Base-by-base conservation (phyloP, 1,140 invertebrate genomes). In the Rhizoglyphus robini region DNA sequence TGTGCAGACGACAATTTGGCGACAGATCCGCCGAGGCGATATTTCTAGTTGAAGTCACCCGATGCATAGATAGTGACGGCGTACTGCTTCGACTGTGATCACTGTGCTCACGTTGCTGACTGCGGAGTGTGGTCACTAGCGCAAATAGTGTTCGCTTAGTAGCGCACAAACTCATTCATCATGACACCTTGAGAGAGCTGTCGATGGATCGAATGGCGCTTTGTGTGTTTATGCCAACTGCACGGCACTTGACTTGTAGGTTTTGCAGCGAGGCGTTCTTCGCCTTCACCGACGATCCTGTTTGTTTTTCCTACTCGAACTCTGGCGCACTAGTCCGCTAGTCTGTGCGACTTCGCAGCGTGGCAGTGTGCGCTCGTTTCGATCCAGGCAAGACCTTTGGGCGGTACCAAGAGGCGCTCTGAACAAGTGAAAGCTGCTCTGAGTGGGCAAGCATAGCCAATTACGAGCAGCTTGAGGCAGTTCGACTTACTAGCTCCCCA, bases 361-460 rank as follows among this genome's bases (percentile, higher is more conserved):
- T n/a, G n/a, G n/a, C n/a, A n/a, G n/a, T 46, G 41, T 46, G 41
- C 15, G 41, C 41, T 23, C 23, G 41, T 23, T 46, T 46, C 41
- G 41, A 46, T 46, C 41, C 41, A 46, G 41, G 23, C 41, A 46
- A 23, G 41, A 46, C 51, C 8, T 54, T 54, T 54, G 51, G 51
- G 51, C 51, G 51, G 51, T 23, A 54, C 51, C 51, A 20, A 54
- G 8, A 5, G 51, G n/a, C 8, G 51, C 15, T 15, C 8, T 27
- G 20, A 8, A 8, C 23, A 8, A 54, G 51, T 54, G 51, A 54
- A 54, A 54, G 51, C 51, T 8, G 20, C 8, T 5, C 23, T 11
- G 15, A 20, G 51, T 54, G 51, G 51, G 51, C 51, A 54, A 54
- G 51, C 51, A 54, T 54, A 54, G 51, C 51, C 51, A 54, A 54